Evolutionary conservation across 2,113 vertebrate genomes (phyloP), one percentile per base, ranked within the genome.

Genomic region (Ovis canadensis): DNA sequence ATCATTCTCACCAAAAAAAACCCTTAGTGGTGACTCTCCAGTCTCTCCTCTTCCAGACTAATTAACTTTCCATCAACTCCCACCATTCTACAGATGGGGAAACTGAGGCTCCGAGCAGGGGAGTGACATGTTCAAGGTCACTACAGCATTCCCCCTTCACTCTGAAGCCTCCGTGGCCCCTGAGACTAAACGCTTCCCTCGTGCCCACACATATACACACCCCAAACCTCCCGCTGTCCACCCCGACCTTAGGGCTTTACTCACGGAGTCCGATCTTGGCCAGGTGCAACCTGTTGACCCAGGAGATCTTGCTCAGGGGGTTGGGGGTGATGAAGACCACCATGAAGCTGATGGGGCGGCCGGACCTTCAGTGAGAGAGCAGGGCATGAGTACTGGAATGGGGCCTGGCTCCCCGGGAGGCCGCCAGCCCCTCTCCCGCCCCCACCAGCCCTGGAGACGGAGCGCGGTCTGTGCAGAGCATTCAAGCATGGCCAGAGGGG

Each of bases 321-420:
- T 98, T 99, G 27, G 99, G 99, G 0, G 99, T 99, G 99, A 99
- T 99, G 99, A 99, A 99, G 96, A 99, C 99, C 96, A 99, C 99
- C 99, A 99, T 99, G 98, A 99, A 99, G 3, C 99, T 99, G 98
- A 99, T 99, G 62, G 99, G 99, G 36, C 99, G 99, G 7, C 99
- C 99, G 0, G 99, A 99, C 98, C 99, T 99, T 29, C 0, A 1
- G 82, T 0, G 7, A 62, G 85, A 16, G 67, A 54, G 21, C 0
- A 0, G 43, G 43, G 7, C 1, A 0, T 89, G 87, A 83, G 88
- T 0, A 2, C 19, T 5, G 0, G 25, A 3, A 23, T 7, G 6
- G 60, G 40, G 43, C 52, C 45, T 0, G 19, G n/a, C 19, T 23
- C 17, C 25, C 52, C 2, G 0, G 40, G n/a, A 19, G 9, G 19